Evolutionary conservation across 2,113 vertebrate genomes (phyloP).

Genomic region (Cynocephalus volans): DNA sequence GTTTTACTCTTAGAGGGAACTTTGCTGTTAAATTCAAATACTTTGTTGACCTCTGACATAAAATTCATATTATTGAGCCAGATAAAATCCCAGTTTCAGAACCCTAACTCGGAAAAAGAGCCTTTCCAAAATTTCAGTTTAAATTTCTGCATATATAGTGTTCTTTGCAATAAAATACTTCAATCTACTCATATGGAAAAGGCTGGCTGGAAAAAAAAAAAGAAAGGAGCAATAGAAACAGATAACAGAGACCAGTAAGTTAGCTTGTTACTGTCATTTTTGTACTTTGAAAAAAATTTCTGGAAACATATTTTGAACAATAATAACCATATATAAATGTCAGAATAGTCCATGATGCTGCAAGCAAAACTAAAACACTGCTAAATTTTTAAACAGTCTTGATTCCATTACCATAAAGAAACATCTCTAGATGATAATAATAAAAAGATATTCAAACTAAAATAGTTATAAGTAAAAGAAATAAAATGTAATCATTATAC

Average conservation of each 20-base stretch:
- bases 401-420: background rate
- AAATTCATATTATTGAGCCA: background rate
- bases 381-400: background rate
- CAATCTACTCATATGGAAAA: background rate
- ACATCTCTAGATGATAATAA: background rate
- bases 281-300: background rate
- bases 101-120: background rate
- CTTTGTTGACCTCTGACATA: background rate
- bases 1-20: background rate
- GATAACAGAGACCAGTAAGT: background rate
- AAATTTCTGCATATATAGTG: rapidly evolving
- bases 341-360: background rate
- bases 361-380: background rate
- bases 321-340: background rate
- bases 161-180: background rate
- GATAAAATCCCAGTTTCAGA: background rate
- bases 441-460: background rate
- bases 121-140: background rate
- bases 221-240: background rate
- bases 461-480: background rate
- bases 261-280: background rate
- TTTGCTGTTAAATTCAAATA: background rate
- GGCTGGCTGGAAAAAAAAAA: background rate
- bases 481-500: background rate
- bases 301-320: background rate